phyloP scores from a whole-genome alignment of 2,113 vertebrate genomes.

The Variabilichromis moorii region DNA sequence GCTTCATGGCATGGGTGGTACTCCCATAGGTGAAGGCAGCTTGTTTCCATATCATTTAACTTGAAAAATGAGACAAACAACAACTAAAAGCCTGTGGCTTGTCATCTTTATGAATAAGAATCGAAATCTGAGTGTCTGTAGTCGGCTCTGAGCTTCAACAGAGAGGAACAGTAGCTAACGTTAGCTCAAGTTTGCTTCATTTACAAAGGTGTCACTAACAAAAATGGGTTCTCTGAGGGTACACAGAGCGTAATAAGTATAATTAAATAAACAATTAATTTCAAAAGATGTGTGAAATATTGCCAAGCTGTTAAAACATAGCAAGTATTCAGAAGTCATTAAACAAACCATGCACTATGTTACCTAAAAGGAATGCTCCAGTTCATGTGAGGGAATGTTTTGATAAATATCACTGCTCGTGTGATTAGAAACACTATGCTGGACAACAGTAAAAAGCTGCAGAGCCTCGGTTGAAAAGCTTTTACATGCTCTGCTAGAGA shows the following conservation, averaged over 20 bases:
- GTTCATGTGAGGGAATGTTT: background rate
- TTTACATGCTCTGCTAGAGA: background rate
- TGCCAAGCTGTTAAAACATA: background rate
- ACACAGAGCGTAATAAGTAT: background rate
- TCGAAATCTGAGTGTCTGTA: background rate
- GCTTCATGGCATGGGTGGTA: background rate
- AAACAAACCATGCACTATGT: background rate
- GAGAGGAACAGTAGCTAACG: background rate
- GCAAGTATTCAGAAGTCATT: background rate
- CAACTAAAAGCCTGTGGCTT: background rate
- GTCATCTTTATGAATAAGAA: background rate
- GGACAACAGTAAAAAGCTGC: background rate
- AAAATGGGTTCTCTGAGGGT: background rate
- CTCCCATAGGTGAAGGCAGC: background rate
- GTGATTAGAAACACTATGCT: background rate
- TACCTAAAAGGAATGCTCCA: background rate
- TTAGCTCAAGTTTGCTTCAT: background rate
- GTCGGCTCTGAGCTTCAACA: rapidly evolving
- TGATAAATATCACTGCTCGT: background rate
- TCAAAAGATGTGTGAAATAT: background rate
- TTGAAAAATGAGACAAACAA: background rate
- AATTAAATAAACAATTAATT: background rate
- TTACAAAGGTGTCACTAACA: background rate
- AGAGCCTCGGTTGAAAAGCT: background rate
- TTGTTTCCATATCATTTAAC: background rate